A percentile compares a stretch with the other conserved stretches of the same genome.
Evolutionary conservation across 2,888 invertebrate species (phyloP).

Genomic region (Coelopa pilipes): DNA sequence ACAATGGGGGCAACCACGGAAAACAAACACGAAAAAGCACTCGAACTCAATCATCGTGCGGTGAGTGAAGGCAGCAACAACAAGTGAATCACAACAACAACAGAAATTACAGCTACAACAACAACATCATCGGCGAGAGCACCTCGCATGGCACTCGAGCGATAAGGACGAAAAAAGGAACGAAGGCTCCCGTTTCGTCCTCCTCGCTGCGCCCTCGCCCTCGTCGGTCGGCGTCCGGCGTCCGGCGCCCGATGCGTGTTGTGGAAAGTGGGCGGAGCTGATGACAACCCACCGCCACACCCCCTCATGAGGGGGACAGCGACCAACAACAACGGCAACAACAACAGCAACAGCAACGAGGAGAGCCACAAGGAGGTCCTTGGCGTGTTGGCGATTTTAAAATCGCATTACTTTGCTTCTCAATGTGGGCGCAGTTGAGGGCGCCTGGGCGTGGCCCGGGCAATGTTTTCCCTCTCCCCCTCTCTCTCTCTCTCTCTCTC

Average conservation of each 20-base stretch:
- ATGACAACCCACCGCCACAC: constrained; percentile 24
- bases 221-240: neutral
- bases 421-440: neutral
- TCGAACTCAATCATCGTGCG: constrained; percentile 17
- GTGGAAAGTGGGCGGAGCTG: constrained; percentile 17
- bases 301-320: constrained; percentile 6
- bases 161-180: constrained; percentile 14
- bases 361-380: neutral
- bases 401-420: constrained; percentile 26
- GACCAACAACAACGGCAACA: neutral
- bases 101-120: neutral
- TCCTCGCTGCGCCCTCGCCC: neutral
- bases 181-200: neutral
- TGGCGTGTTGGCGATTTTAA: constrained; percentile 32
- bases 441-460: neutral
- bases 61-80: neutral
- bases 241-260: neutral
- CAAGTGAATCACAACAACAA: neutral
- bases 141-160: constrained; percentile 6
- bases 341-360: neutral
- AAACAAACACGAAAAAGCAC: constrained; percentile 32
- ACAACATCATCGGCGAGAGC: neutral
- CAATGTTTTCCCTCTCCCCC: neutral
- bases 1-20: neutral
- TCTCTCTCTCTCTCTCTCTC: too few species aligned